A percentile compares a stretch with the other conserved stretches of the same genome.
These are phyloP conservation scores for Siderastrea siderea DNA, from an alignment of 92 coral and sea anemone species.

Conservation along the genomic window DNA sequence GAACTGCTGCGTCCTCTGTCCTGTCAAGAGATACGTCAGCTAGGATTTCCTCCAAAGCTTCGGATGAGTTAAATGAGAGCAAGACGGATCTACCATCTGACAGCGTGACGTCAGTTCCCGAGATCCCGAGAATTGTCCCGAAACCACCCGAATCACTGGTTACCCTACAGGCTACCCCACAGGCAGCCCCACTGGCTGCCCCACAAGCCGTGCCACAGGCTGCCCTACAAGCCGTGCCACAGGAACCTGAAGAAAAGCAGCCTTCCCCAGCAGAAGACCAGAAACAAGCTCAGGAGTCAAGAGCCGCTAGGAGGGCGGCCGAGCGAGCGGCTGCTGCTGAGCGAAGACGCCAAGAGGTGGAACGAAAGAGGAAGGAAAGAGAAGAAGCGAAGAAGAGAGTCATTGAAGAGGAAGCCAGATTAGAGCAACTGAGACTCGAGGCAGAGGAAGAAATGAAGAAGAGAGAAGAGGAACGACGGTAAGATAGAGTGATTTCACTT, in stretches of 20 bases:
- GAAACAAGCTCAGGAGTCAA: slow-evolving; percentile 81
- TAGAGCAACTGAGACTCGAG: slow-evolving; percentile 81
- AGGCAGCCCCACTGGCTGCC: background rate
- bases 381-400: slow-evolving; percentile 93
- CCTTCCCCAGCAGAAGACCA: slow-evolving; percentile 67
- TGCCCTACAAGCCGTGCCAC: background rate
- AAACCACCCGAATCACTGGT: slow-evolving; percentile 66
- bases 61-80: slow-evolving; percentile 30
- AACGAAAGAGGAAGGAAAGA: slow-evolving; percentile 94
- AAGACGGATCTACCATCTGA: slow-evolving; percentile 47
- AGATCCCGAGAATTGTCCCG: slow-evolving; percentile 78
- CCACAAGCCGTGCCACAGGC: slow-evolving; percentile 20
- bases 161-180: background rate
- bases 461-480: slow-evolving; percentile 93
- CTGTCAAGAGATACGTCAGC: slow-evolving; percentile 58
- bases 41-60: slow-evolving; percentile 60
- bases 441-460: slow-evolving; percentile 95
- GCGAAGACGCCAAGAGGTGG: slow-evolving; percentile 94
- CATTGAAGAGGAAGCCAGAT: slow-evolving; percentile 89
- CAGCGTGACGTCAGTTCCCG: slow-evolving; percentile 40
- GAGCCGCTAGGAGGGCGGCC: slow-evolving; percentile 89
- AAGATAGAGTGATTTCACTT: too few species aligned
- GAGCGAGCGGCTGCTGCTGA: slow-evolving; percentile 99
- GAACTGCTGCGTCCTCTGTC: slow-evolving; percentile 53
- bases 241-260: slow-evolving; percentile 42